Conservation (phyloP, 2,113 vertebrate genomes). For the Aptenodytes forsteri region DNA sequence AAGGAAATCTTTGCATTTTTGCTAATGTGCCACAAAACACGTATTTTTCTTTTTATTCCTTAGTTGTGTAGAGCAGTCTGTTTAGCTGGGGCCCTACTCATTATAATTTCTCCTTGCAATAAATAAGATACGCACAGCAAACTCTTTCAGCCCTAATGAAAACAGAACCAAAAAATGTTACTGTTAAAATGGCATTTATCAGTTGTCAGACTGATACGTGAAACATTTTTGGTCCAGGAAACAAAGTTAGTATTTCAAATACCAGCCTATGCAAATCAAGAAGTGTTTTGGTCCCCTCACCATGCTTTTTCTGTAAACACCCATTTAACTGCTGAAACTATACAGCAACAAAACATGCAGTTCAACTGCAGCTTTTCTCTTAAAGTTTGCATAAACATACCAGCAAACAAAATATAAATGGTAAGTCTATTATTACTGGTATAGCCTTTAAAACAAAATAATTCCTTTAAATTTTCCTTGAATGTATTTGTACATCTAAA, state of each 20-base stretch:
- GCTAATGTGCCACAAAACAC: accelerated
- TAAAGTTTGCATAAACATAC: not conserved
- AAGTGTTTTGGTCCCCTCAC: not conserved
- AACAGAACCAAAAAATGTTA: not conserved
- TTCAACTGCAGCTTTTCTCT: not conserved
- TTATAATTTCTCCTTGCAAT: not conserved
- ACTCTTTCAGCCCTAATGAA: not conserved
- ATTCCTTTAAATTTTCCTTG: not conserved
- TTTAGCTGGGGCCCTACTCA: not conserved
- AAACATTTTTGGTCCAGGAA: not conserved
- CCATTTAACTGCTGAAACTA: not conserved
- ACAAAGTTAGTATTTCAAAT: not conserved
- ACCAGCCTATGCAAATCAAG: not conserved
- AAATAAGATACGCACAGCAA: not conserved
- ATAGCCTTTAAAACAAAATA: not conserved
- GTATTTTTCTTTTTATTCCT: not conserved
- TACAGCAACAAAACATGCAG: not conserved
- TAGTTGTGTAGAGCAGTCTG: not conserved
- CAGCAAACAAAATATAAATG: not conserved
- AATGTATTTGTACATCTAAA: not conserved
- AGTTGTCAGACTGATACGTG: accelerated
- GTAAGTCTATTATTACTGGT: not conserved
- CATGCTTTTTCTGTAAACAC: not conserved
- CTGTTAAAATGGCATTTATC: not conserved
- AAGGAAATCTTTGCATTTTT: not conserved